phyloP scores from a whole-genome alignment of 1,140 invertebrate genomes.

The Tetramorium alpestre region DNA sequence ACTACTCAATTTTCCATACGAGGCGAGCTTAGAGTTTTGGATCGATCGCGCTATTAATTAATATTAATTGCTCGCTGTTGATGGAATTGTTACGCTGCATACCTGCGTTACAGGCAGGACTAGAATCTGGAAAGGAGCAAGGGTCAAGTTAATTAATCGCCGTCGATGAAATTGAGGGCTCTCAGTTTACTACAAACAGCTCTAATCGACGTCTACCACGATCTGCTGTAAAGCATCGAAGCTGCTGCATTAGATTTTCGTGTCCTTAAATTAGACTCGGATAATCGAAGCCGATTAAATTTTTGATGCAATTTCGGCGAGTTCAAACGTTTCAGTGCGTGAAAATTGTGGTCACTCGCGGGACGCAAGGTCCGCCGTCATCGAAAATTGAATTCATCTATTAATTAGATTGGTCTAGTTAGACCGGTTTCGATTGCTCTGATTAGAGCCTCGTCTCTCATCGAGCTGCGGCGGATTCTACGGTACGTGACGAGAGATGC shows the following conservation, averaged over 20 bases:
- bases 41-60: slow-evolving; percentile 4
- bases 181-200: slow-evolving; percentile 9
- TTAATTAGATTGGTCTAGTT: slow-evolving; percentile 33
- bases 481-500: slow-evolving; percentile 61
- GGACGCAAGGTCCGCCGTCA: neutral
- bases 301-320: slow-evolving; percentile 4
- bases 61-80: neutral
- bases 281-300: slow-evolving; percentile 5
- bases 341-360: neutral
- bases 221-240: slow-evolving; percentile 1
- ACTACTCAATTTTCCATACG: neutral
- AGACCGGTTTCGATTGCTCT: slow-evolving; percentile 24
- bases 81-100: neutral
- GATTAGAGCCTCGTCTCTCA: neutral
- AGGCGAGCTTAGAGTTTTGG: neutral
- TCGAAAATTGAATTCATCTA: slow-evolving; percentile 18
- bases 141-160: slow-evolving; percentile 35
- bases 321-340: neutral
- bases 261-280: neutral
- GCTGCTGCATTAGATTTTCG: neutral
- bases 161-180: slow-evolving; percentile 30
- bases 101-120: neutral
- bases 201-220: neutral
- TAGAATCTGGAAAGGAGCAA: slow-evolving; percentile 28
- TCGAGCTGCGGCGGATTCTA: neutral